These are phyloP conservation scores for Furnarius figulus DNA, from an alignment of 2,113 vertebrate species.

Conservation along the genomic window DNA sequence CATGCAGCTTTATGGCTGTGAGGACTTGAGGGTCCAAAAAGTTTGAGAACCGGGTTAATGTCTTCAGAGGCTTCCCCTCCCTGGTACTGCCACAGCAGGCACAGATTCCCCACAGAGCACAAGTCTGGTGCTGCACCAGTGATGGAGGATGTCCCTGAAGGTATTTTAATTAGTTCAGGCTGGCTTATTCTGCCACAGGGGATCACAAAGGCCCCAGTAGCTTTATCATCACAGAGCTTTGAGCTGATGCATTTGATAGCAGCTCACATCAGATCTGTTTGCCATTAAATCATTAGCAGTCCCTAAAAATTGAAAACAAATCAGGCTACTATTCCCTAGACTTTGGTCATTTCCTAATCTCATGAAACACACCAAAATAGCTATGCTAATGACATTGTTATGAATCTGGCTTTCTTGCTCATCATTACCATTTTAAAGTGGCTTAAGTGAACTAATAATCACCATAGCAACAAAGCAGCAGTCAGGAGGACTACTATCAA, in stretches of 20 bases:
- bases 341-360: constrained; percentile 19
- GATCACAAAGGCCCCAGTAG: neutral
- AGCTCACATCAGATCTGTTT: neutral
- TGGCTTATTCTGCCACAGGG: neutral
- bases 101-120: neutral
- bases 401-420: neutral
- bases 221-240: neutral
- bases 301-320: neutral
- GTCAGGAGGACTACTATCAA: neutral
- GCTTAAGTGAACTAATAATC: constrained; percentile 48
- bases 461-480: constrained; percentile 50
- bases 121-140: fast-evolving
- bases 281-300: neutral
- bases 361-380: neutral
- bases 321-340: neutral
- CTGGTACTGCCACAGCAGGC: fast-evolving
- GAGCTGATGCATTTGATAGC: neutral
- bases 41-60: fast-evolving
- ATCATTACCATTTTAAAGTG: constrained; percentile 44
- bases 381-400: constrained; percentile 36
- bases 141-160: neutral
- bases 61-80: neutral
- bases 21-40: neutral
- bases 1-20: neutral
- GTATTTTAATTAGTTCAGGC: neutral